Evolutionary conservation across 2,888 invertebrate species (phyloP).

Genomic region (Andricus quercusramuli): DNA sequence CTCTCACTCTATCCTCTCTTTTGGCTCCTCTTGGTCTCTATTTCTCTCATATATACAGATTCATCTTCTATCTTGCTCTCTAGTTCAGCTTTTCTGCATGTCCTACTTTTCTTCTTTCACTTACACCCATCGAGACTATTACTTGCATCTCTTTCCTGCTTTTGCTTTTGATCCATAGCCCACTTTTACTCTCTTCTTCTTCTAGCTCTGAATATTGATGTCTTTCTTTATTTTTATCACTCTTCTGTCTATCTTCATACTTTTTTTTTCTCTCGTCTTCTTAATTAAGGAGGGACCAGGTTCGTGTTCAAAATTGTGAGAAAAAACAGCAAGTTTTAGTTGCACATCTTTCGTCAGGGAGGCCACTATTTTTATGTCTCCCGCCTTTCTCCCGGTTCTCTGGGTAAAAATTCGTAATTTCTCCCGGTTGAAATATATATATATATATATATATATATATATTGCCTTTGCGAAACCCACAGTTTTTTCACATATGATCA

Average conservation of each 20-base stretch:
- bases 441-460: too few relatives aligned
- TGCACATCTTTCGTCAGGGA: too few relatives aligned
- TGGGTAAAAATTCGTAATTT: too few relatives aligned
- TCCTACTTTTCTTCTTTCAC: slow-evolving; percentile 29
- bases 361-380: too few relatives aligned
- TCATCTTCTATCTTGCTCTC: slow-evolving; percentile 11
- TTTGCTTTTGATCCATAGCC: not conserved
- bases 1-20: slow-evolving; percentile 54
- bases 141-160: slow-evolving; percentile 27
- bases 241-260: slow-evolving; percentile 8
- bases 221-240: slow-evolving; percentile 15
- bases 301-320: not conserved
- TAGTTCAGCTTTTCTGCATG: not conserved
- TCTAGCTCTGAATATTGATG: not conserved
- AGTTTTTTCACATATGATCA: too few relatives aligned
- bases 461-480: too few relatives aligned
- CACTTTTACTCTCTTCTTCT: slow-evolving; percentile 14
- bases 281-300: not conserved
- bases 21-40: slow-evolving; percentile 46
- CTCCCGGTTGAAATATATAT: too few relatives aligned
- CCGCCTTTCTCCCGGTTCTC: too few relatives aligned
- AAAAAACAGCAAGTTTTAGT: not conserved
- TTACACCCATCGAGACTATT: not conserved
- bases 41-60: slow-evolving; percentile 45
- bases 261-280: not conserved